Evolutionary conservation across 2,797 vertebrate genomes (phyloP).

Genomic region (Stomatorhinus walkeri): DNA sequence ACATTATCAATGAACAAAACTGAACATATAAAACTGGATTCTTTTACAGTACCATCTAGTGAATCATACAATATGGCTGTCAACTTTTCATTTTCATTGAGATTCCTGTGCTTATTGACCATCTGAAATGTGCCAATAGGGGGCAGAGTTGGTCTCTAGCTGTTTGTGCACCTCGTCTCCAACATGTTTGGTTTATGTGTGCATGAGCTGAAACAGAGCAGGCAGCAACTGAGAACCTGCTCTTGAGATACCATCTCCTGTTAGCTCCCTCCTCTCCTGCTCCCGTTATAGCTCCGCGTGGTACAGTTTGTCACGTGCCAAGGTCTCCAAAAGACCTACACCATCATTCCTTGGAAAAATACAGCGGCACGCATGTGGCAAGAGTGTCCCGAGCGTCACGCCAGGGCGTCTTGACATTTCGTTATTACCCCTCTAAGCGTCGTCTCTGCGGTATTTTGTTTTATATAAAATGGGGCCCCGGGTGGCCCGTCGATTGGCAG

Average conservation of each 20-base stretch:
- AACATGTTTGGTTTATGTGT: background rate
- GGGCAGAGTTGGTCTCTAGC: slow-evolving; percentile 22
- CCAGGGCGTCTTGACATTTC: background rate
- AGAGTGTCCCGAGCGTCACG: background rate
- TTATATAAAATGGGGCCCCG: background rate
- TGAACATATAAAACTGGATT: background rate
- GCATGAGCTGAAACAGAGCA: background rate
- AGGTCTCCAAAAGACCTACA: background rate
- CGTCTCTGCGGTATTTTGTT: background rate
- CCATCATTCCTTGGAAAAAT: background rate
- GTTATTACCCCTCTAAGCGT: background rate
- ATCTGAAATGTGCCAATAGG: slow-evolving; percentile 19
- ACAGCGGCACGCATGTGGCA: background rate
- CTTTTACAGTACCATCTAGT: background rate
- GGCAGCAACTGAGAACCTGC: background rate
- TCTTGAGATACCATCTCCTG: slow-evolving; percentile 1
- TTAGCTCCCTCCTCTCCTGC: background rate
- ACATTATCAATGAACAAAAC: background rate
- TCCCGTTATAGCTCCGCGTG: background rate
- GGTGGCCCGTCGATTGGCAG: background rate
- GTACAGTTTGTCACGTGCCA: background rate
- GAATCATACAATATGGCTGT: background rate
- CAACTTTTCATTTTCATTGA: background rate
- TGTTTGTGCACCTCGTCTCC: background rate
- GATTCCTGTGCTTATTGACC: background rate